A percentile compares a stretch with the other conserved stretches of the same genome.
These are phyloP conservation scores for Henicopernis longicauda DNA, from an alignment of 2,113 vertebrate species.

Conservation along the genomic window DNA sequence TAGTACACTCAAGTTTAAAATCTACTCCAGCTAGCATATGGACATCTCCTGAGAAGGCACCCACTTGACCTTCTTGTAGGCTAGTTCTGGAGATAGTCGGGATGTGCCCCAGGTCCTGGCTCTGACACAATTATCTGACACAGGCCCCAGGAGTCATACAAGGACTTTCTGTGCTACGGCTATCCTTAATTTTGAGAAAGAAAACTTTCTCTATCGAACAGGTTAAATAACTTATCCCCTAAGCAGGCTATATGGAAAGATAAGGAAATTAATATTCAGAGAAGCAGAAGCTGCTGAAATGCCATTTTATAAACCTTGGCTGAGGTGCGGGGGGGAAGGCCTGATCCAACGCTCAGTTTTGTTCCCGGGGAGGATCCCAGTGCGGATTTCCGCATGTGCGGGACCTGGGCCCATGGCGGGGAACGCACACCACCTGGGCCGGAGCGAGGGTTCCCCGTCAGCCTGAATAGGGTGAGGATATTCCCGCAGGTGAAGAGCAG, in stretches of 20 bases:
- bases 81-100: not conserved
- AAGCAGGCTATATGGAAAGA: not conserved
- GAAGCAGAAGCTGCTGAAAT: not conserved
- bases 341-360: not conserved
- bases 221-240: not conserved
- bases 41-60: not conserved
- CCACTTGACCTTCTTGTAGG: not conserved
- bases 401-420: not conserved
- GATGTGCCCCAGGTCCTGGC: not conserved
- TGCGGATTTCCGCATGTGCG: accelerated
- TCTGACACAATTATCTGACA: not conserved
- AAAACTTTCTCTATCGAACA: not conserved
- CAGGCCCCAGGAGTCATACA: not conserved
- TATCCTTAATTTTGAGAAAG: not conserved
- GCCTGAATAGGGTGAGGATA: not conserved
- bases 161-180: not conserved
- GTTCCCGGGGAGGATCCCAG: not conserved
- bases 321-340: not conserved
- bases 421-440: not conserved
- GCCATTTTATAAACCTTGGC: not conserved
- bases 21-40: not conserved
- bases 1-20: not conserved
- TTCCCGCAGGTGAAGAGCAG: not conserved
- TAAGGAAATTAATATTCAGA: not conserved
- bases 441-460: not conserved